Evolutionary conservation across 2,113 vertebrate species (phyloP), one percentile per base, ranked within the genome.

Genomic region (Gambusia affinis): DNA sequence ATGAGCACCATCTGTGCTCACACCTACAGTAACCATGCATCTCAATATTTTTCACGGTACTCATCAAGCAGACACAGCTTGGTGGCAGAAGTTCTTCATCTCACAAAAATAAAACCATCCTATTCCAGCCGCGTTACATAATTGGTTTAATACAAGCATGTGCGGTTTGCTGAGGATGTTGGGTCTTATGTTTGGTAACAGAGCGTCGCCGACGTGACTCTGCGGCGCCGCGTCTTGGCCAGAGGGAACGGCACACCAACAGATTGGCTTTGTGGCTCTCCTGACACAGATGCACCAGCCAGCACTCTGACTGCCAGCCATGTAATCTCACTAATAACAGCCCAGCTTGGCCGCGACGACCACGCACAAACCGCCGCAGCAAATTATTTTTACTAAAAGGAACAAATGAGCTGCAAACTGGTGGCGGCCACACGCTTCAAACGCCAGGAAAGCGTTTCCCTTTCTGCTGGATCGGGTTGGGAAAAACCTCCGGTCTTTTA

Each of bases 1-100:
- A 78, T 78, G 75, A 75, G 70, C 31, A 85, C 81, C 87, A 89
- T 91, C 89, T 88, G 88, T 83, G 60, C 60, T 87, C 78, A 79
- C 83, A 77, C 85, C 78, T 87, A 78, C 82, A 89, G 66, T 67
- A 75, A 83, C 72, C 65, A 70, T 75, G 70, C 12, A 35, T 70
- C 63, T 84, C 64, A 65, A 19, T 2, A 31, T 68, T 80, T 33
- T 64, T 68, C 64, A 67, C 14, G 33, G 61, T 60, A 70, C 42
- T 78, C 80, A 78, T 65, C 12, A 3, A 64, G 70, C 54, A 29
- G 47, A 7, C 24, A n/a, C 65, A 63, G 10, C 1, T 64, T 1
- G 8, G 28, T 60, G 44, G 47, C 7, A 17, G 51, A 57, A 8
- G 24, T 57, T 57, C 5, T 57, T 57, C 14, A 19, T 57, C 51